phyloP scores from a whole-genome alignment of 1,140 invertebrate genomes.

The Solenopsis fugax region DNA sequence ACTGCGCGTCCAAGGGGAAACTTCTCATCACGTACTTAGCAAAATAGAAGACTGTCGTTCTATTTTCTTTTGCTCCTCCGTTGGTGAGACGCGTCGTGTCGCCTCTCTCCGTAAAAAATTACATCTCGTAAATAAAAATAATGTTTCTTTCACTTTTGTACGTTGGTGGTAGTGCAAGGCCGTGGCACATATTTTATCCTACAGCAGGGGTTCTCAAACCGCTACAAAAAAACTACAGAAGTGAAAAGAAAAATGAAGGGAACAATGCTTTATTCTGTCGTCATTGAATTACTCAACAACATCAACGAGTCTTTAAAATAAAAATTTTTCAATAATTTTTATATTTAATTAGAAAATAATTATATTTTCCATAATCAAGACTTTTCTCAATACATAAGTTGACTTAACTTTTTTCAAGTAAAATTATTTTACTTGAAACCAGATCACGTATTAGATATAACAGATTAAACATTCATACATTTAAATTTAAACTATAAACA shows the following conservation, averaged over 20 bases:
- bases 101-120: conserved; percentile 74
- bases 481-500: background rate
- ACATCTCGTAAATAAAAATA: conserved; percentile 78
- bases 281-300: background rate
- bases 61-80: conserved; percentile 57
- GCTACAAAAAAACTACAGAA: background rate
- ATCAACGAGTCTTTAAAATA: background rate
- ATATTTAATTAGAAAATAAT: too few species aligned
- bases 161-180: conserved; percentile 78
- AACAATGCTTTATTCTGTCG: background rate
- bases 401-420: background rate
- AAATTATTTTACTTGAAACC: background rate
- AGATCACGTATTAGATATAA: background rate
- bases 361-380: background rate
- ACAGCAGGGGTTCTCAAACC: conserved; percentile 58
- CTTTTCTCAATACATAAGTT: background rate
- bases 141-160: conserved; percentile 77
- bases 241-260: background rate
- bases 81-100: conserved; percentile 52
- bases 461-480: background rate
- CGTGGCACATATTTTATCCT: conserved; percentile 74
- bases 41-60: conserved; percentile 76
- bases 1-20: conserved; percentile 52
- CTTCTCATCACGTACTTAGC: conserved; percentile 56
- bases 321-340: background rate